These are phyloP conservation scores for Adrianichthys oophorus DNA, from an alignment of 2,797 vertebrate species.

Conservation along the genomic window DNA sequence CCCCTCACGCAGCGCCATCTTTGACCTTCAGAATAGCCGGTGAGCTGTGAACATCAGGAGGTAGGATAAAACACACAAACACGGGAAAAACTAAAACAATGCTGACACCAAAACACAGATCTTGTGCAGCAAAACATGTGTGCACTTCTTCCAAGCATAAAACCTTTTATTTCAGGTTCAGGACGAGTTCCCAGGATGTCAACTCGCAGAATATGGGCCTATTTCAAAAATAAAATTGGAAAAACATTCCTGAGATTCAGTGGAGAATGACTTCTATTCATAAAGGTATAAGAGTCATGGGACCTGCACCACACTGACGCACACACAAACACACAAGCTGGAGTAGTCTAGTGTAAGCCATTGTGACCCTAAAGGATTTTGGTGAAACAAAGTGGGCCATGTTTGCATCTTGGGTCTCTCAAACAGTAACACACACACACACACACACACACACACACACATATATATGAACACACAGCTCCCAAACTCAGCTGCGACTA, in stretches of 20 bases:
- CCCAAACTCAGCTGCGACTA: slow-evolving; percentile 56
- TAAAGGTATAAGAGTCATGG: slow-evolving; percentile 47
- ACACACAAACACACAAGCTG: slow-evolving; percentile 19
- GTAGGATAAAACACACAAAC: slow-evolving; percentile 64
- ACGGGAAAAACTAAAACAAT: slow-evolving; percentile 39
- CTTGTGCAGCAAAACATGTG: slow-evolving; percentile 6
- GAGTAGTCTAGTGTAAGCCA: slow-evolving; percentile 35
- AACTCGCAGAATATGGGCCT: slow-evolving; percentile 32
- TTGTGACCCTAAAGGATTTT: slow-evolving; percentile 67
- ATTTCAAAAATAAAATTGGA: slow-evolving; percentile 54
- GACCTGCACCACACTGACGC: slow-evolving; percentile 36
- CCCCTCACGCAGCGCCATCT: slow-evolving; percentile 82
- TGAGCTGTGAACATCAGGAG: slow-evolving; percentile 57
- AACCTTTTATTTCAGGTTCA: slow-evolving; percentile 36
- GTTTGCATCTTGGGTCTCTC: slow-evolving; percentile 53
- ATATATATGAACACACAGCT: slow-evolving; percentile 20
- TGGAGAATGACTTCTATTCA: slow-evolving; percentile 59
- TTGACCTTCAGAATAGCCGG: slow-evolving; percentile 79
- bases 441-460: slow-evolving; percentile 38
- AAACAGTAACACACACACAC: slow-evolving; percentile 33
- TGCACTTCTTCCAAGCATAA: slow-evolving; percentile 6
- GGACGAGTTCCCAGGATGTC: slow-evolving; percentile 39
- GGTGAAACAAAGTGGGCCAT: slow-evolving; percentile 61
- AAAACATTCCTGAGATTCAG: slow-evolving; percentile 44
- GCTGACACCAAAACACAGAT: slow-evolving; percentile 39